A percentile compares a stretch with the other conserved stretches of the same genome.
phyloP scores from a whole-genome alignment of 1,140 invertebrate species.

The Chelonus insularis region DNA sequence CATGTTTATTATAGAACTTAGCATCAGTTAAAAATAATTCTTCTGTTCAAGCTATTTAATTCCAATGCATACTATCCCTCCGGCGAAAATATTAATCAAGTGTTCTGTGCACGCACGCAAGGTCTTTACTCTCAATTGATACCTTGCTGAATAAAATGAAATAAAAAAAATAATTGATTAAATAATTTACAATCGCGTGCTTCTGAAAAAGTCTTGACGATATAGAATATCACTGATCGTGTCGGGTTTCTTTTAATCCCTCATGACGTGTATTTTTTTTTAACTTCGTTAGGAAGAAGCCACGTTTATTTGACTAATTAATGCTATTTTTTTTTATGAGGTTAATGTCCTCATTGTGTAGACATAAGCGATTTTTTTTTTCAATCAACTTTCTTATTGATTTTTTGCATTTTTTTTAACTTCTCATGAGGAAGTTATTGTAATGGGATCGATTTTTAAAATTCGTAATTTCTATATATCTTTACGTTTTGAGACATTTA shows the following conservation, averaged over 20 bases:
- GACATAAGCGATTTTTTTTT: too few relatives aligned
- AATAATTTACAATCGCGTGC: not conserved
- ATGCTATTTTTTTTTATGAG: too few relatives aligned
- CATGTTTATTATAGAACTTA: not conserved
- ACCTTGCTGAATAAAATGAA: not conserved
- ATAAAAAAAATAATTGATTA: slow-evolving; percentile 1
- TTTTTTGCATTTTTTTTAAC: too few relatives aligned
- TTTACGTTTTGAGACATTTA: too few relatives aligned
- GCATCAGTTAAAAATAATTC: slow-evolving; percentile 6
- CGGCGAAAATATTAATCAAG: slow-evolving; percentile 8
- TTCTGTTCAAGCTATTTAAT: not conserved
- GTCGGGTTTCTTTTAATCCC: slow-evolving; percentile 29
- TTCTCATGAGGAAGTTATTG: too few relatives aligned
- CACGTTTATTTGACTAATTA: too few relatives aligned
- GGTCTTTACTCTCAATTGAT: slow-evolving; percentile 14
- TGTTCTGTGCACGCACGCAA: slow-evolving; percentile 1
- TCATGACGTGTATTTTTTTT: slow-evolving; percentile 1
- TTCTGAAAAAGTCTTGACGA: not conserved
- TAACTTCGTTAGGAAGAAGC: too few relatives aligned
- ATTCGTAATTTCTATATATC: too few relatives aligned
- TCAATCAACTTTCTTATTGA: too few relatives aligned
- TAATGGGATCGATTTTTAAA: too few relatives aligned
- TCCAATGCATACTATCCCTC: too few relatives aligned
- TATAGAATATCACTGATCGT: slow-evolving; percentile 16
- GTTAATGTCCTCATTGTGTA: too few relatives aligned